Base-by-base conservation (phyloP, 2,888 invertebrate genomes). In the Peribatodes rhomboidaria region DNA sequence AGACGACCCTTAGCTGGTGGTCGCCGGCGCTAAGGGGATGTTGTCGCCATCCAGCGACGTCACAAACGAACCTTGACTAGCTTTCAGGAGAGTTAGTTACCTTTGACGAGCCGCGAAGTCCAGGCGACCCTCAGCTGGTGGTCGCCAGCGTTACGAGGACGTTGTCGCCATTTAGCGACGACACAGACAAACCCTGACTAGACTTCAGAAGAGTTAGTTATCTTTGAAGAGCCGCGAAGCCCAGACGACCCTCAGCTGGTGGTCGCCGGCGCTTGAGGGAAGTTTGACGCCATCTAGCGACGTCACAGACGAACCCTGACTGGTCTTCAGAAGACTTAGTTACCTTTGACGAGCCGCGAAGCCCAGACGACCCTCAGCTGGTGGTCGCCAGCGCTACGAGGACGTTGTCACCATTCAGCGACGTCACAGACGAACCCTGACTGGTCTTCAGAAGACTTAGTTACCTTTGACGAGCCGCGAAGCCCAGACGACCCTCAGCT, bases 291-390 rank as follows among this genome's bases (percentile, higher is more conserved):
- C 97, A 14, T 96, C 95, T 56, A 97, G 96, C 0, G 98, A 31
- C 8, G 31, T 31, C 31, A 31, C 31, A 31, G 31, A 31, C 31
- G 8, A 8, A 31, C 31, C 4, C 31, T n/a, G n/a, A n/a, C n/a
- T n/a, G n/a, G n/a, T n/a, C n/a, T n/a, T n/a, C n/a, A n/a, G n/a
- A n/a, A n/a, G n/a, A n/a, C 10, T 41, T 16, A 35, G 8, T 46
- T 73, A 92, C 92, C 97, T 89, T 96, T 96, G 20, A 97, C 95
- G 47, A 97, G 95, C 72, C 97, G 94, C 6, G 98, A 98, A 67
- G 98, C 98, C 99, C 99, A 99, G 76, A 97, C 95, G 7, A 99
- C 99, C 42, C 98, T 94, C 73, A 99, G 97, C 69, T 97, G 96
- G 69, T 98, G 98, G 60, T 97, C 96, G 1, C 96, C 95, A 98